Conservation (phyloP, 2,113 vertebrate genomes). For the Himantopus leucocephalus region DNA sequence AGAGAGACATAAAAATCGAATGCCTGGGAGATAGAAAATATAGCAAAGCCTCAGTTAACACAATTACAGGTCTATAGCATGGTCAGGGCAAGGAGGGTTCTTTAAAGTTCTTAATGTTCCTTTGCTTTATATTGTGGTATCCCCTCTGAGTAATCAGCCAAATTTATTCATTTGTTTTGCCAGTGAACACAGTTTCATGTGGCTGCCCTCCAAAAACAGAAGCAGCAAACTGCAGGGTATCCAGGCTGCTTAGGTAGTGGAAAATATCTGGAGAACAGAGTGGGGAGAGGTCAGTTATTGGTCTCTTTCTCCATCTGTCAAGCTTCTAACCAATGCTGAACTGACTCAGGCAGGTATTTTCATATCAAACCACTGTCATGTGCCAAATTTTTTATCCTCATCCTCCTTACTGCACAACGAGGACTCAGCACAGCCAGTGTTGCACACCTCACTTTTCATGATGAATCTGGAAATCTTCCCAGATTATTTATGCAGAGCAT, state of each 20-base stretch:
- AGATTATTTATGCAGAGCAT: background rate
- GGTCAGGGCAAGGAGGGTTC: background rate
- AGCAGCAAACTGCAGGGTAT: slow-evolving; percentile 8
- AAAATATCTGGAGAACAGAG: background rate
- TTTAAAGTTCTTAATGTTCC: slow-evolving; percentile 25
- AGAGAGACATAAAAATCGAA: background rate
- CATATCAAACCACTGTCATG: background rate
- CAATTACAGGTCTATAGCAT: background rate
- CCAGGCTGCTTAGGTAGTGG: slow-evolving; percentile 4
- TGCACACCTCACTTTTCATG: background rate
- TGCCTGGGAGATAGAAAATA: background rate
- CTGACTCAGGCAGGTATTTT: slow-evolving; percentile 17
- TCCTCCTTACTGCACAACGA: background rate
- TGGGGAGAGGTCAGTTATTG: background rate
- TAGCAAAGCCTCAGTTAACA: background rate
- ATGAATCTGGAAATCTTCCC: background rate
- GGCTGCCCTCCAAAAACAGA: slow-evolving; percentile 45
- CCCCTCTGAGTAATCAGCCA: slow-evolving; percentile 15
- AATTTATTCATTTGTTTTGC: slow-evolving; percentile 43
- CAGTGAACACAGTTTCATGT: slow-evolving; percentile 25
- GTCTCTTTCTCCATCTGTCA: slow-evolving; percentile 43
- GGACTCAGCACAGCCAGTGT: background rate
- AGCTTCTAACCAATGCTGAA: background rate
- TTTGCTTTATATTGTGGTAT: slow-evolving; percentile 45
- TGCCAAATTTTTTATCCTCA: background rate